Conservation (phyloP, 1,140 invertebrate genomes). For the Drosophila nigromelanica region DNA sequence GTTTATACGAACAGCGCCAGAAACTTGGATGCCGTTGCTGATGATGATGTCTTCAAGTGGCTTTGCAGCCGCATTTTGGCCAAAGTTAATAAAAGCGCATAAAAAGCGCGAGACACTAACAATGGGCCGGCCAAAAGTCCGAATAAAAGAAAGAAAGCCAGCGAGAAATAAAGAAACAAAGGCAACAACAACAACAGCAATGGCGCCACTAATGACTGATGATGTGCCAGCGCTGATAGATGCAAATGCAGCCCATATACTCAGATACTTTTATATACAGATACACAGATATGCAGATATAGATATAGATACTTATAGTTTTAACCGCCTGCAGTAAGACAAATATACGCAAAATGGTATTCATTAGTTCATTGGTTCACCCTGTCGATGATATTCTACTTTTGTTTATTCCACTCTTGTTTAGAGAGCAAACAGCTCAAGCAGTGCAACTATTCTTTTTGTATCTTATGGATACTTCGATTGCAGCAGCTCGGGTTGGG, state of each 20-base stretch:
- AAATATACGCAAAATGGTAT: constrained; percentile 41
- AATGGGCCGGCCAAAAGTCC: constrained; percentile 49
- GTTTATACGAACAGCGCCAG: constrained; percentile 49
- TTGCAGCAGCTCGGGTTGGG: constrained; percentile 14
- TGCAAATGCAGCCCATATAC: constrained; percentile 59
- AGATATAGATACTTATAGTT: constrained; percentile 18
- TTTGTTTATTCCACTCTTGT: constrained; percentile 68
- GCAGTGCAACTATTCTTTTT: constrained; percentile 29
- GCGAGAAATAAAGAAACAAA: constrained; percentile 11
- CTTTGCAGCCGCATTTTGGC: constrained; percentile 66
- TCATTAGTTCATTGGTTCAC: constrained; percentile 28
- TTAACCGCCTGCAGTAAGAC: constrained; percentile 24
- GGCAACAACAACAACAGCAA: constrained; percentile 59
- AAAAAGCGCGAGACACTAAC: constrained; percentile 61
- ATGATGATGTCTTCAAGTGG: constrained; percentile 76
- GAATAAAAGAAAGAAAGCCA: neutral
- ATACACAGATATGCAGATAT: constrained; percentile 3
- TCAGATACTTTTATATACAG: constrained; percentile 17
- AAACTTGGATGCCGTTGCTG: constrained; percentile 23
- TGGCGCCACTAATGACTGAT: constrained; percentile 82
- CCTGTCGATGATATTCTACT: constrained; percentile 41
- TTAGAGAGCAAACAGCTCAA: constrained; percentile 58
- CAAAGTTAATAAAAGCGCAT: constrained; percentile 81
- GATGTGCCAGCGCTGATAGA: constrained; percentile 79
- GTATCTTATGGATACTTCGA: constrained; percentile 52